phyloP scores from a whole-genome alignment of 35 echinoderm and acorn worm genomes.

The Diadema setosum region DNA sequence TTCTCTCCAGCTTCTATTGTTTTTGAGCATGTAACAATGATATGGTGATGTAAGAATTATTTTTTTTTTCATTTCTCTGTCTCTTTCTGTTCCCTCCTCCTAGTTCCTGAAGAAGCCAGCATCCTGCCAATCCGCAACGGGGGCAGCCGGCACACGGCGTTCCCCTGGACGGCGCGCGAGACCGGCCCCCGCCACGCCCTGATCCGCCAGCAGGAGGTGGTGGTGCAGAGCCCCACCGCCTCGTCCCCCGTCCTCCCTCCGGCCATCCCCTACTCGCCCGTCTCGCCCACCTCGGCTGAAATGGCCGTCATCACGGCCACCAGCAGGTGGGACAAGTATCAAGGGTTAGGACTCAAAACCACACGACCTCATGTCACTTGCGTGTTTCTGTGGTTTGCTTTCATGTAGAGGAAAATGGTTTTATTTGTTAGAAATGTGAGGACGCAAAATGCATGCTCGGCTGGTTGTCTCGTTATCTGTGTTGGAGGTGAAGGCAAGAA shows the following conservation, averaged over 20 bases:
- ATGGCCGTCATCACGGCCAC: neutral
- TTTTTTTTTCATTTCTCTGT: neutral
- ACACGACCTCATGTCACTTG: neutral
- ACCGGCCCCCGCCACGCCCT: conserved; percentile 49
- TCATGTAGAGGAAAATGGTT: too few species aligned
- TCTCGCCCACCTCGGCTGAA: conserved; percentile 34
- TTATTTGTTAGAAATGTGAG: too few species aligned
- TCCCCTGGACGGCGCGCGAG: conserved; percentile 68
- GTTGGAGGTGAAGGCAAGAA: too few species aligned
- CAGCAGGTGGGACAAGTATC: conserved; percentile 44
- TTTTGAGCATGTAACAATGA: too few species aligned
- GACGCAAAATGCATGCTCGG: too few species aligned
- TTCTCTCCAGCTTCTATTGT: too few species aligned
- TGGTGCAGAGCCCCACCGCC: conserved; percentile 28
- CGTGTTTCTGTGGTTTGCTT: too few species aligned
- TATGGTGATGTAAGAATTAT: neutral
- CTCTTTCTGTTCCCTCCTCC: neutral
- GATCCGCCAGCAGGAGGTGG: conserved; percentile 60
- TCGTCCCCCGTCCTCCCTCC: conserved; percentile 31
- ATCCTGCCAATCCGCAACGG: neutral
- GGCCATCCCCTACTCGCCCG: conserved; percentile 43
- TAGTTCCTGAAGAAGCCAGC: conserved; percentile 77
- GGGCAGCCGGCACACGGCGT: conserved; percentile 11
- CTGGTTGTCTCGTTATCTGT: too few species aligned
- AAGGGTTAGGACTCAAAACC: conserved; percentile 28